Evolutionary conservation across 1,140 invertebrate genomes (phyloP).

Genomic region (Bathynomus jamesi): DNA sequence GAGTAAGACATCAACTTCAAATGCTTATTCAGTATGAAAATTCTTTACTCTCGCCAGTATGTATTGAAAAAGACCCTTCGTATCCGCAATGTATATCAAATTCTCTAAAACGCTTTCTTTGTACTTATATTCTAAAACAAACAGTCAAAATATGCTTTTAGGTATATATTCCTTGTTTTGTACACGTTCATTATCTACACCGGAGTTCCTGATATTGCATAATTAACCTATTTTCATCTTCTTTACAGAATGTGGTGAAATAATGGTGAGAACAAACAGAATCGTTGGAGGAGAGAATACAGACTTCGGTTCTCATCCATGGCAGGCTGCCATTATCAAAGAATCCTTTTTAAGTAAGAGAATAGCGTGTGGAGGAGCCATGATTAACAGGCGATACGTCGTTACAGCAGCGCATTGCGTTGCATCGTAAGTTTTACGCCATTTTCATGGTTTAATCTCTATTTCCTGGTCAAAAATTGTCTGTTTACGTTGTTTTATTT

Average conservation of each 20-base stretch:
- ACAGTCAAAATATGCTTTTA: no score
- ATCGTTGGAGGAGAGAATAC: conserved; percentile 88
- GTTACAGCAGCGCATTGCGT: conserved; percentile 82
- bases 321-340: conserved; percentile 89
- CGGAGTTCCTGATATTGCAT: no score
- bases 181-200: no score
- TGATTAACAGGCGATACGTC: conserved; percentile 83
- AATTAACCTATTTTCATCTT: conserved; percentile 19
- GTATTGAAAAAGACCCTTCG: no score
- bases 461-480: background rate
- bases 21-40: no score
- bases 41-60: no score
- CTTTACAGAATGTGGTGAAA: conserved; percentile 71
- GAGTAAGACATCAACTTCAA: no score
- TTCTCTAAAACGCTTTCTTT: no score
- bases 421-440: background rate
- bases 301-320: conserved; percentile 84
- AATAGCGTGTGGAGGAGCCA: conserved; percentile 78
- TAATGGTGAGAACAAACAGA: conserved; percentile 73
- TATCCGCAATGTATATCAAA: no score
- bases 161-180: no score
- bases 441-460: background rate
- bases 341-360: conserved; percentile 81
- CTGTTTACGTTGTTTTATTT: no score
- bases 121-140: no score